Evolutionary conservation across 2,888 invertebrate genomes (phyloP), one percentile per base, ranked within the genome.

Genomic region (Ryuthela nishihirai): DNA sequence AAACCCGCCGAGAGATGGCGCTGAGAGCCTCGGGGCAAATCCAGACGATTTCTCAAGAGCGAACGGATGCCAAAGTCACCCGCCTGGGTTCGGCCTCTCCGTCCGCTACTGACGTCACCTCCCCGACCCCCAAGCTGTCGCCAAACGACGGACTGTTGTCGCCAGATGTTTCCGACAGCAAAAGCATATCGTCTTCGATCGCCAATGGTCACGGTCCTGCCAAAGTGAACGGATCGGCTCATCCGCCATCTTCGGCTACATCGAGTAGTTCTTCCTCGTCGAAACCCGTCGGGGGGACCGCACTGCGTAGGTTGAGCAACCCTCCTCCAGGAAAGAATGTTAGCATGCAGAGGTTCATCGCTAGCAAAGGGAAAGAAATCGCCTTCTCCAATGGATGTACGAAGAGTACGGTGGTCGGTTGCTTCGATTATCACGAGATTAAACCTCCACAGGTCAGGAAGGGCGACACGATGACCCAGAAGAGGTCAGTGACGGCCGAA

Each of bases 1-100:
- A 87, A 56, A 84, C 85, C 50, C 84, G 87, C 70, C 80, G 90
- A 65, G 92, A 92, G 75, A 81, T 85, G 70, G 88, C 88, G 72
- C 82, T 91, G 68, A 80, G 82, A 67, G 82, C 81, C 68, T 82
- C 82, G 62, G 80, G 80, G 12, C 76, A 75, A 67, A 79, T 80
- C 60, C 75, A 74, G 67, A 79, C 80, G 15, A 77, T 75, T 24
- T 80, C 80, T 12, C 76, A 79, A 69, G 79, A 80, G 53, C 75
- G 76, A 53, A 77, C 77, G 26, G 78, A 78, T 66, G 18, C 39
- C 20, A 39, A 39, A 6, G 39, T 39, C 6, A 20, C 39, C 9
- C 17, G 39, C n/a, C n/a, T 39, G n/a, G 20, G 39, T 18, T 18
- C 18, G 2, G 18, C 20, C 21, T 18, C 5, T 20, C 18, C n/a